Evolutionary conservation across 1,140 invertebrate genomes (phyloP).

Genomic region (Magallana angulata): DNA sequence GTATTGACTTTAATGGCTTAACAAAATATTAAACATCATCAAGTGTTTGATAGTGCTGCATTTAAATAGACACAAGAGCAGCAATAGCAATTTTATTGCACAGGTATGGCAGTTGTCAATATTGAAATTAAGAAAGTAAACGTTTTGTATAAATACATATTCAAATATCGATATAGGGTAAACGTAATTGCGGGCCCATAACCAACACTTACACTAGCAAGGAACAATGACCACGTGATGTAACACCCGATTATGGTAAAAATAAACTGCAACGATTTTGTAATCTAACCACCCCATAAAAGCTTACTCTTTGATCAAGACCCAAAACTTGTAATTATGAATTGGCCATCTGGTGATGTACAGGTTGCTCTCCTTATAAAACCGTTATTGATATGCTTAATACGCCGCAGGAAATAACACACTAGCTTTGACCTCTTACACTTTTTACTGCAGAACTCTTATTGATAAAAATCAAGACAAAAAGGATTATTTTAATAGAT

Average conservation of each 20-base stretch:
- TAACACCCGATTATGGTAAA: constrained; percentile 4
- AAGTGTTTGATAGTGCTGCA: too few species aligned
- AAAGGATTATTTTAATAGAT: not conserved
- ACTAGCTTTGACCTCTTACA: not conserved
- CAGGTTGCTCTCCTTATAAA: not conserved
- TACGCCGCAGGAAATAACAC: not conserved
- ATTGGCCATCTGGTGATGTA: constrained; percentile 4
- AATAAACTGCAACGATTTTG: constrained; percentile 9
- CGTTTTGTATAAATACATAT: constrained; percentile 2
- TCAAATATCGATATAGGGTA: not conserved
- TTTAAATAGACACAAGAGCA: too few species aligned
- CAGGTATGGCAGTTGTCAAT: not conserved
- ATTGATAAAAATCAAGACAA: not conserved
- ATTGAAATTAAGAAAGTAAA: not conserved
- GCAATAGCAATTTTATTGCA: not conserved
- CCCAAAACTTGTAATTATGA: not conserved
- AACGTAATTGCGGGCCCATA: not conserved
- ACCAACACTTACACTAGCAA: not conserved
- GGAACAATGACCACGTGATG: not conserved
- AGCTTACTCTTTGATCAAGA: constrained; percentile 1
- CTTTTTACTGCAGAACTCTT: not conserved
- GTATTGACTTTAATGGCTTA: too few species aligned
- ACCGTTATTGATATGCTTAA: not conserved
- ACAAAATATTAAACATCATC: too few species aligned
- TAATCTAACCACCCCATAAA: constrained; percentile 3